Percentiles rank a stretch among this genome's conserved stretches.
Evolutionary conservation across 2,888 invertebrate species (phyloP).

Genomic region (Coleophora flavipennella): DNA sequence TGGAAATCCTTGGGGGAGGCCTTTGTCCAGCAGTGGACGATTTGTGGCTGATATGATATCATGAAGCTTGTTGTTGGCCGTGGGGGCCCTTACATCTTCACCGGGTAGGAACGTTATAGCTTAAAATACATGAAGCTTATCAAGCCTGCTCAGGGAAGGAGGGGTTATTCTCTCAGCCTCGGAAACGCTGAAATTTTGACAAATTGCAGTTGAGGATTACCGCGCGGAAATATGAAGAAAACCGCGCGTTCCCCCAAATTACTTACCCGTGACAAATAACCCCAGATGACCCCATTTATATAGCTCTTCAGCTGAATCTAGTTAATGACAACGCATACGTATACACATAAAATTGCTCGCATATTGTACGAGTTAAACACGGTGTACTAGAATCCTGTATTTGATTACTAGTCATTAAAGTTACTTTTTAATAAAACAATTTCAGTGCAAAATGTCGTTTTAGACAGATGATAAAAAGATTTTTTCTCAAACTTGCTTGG

Average conservation of each 20-base stretch:
- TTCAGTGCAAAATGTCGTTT: too few species aligned
- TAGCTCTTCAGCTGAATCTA: slow-evolving; percentile 27
- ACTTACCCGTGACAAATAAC: slow-evolving; percentile 50
- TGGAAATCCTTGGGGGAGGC: too few species aligned
- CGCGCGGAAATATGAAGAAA: slow-evolving; percentile 50
- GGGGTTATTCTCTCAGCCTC: slow-evolving; percentile 20
- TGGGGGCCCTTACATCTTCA: too few species aligned
- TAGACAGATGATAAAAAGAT: too few species aligned
- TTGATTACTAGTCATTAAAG: too few species aligned
- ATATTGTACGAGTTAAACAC: neutral
- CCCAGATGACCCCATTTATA: slow-evolving; percentile 27
- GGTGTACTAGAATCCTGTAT: too few species aligned
- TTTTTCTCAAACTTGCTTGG: too few species aligned
- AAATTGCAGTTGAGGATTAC: slow-evolving; percentile 53
- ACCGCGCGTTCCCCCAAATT: slow-evolving; percentile 50
- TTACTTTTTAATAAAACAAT: too few species aligned
- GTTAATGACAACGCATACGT: slow-evolving; percentile 26
- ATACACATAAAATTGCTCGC: slow-evolving; percentile 21
- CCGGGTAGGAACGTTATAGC: too few species aligned
- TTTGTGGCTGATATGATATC: too few species aligned
- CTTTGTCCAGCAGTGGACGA: too few species aligned
- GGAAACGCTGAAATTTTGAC: slow-evolving; percentile 52
- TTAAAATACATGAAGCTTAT: slow-evolving; percentile 29
- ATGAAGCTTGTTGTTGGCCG: too few species aligned
- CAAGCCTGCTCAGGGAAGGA: slow-evolving; percentile 31